Evolutionary conservation across 1,140 invertebrate species (phyloP).

Genomic region (Bombus impatiens): DNA sequence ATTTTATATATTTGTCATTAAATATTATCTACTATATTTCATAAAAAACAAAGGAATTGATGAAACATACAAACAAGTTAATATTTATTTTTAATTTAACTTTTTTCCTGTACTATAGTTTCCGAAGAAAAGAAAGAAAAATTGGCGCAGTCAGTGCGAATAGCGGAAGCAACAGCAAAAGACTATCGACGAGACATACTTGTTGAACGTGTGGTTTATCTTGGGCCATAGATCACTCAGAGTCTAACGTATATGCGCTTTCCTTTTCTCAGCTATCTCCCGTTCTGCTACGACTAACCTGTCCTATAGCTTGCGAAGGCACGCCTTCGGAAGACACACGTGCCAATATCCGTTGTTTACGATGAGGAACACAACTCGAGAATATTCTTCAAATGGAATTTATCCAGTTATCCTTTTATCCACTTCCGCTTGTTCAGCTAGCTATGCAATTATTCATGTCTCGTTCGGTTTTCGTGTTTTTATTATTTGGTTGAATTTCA

Average conservation of each 20-base stretch:
- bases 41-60: too few species aligned
- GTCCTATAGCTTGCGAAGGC: slow-evolving; percentile 10
- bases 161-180: slow-evolving; percentile 58
- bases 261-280: slow-evolving; percentile 27
- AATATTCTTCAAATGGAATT: background rate
- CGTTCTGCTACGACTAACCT: slow-evolving; percentile 13
- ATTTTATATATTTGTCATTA: background rate
- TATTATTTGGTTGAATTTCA: background rate
- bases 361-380: background rate
- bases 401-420: slow-evolving; percentile 3
- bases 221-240: slow-evolving; percentile 80
- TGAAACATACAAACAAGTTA: too few species aligned
- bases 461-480: background rate
- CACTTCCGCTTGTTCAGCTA: slow-evolving; percentile 25
- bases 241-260: slow-evolving; percentile 51
- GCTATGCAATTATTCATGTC: background rate
- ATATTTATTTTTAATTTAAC: background rate
- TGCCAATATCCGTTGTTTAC: slow-evolving; percentile 42
- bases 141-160: background rate
- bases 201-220: slow-evolving; percentile 82
- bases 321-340: slow-evolving; percentile 3
- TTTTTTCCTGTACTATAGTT: background rate
- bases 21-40: too few species aligned
- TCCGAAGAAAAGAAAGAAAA: background rate
- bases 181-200: slow-evolving; percentile 79